Evolutionary conservation across 2,888 invertebrate genomes (phyloP), one percentile per base, ranked within the genome.

Genomic region (Aromia moschata): DNA sequence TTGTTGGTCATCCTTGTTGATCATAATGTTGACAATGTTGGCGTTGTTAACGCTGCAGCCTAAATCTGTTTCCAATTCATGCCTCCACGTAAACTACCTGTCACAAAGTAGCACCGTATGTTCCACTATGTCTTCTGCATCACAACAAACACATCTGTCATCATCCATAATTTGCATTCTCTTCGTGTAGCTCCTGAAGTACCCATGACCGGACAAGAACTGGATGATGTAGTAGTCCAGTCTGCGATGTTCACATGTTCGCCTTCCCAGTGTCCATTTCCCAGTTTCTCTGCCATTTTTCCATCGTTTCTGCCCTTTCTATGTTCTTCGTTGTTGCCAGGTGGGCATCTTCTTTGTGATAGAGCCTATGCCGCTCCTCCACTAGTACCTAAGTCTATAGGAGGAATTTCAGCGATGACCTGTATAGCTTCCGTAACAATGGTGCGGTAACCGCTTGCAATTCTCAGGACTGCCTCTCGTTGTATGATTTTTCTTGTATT

Each of bases 241-340:
- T 3, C 1, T n/a, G 1, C 38, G 11, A 10, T 40, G 20, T 2
- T 40, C 20, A 5, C 51, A 38, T 2, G 12, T 20, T 12, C 9
- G 38, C 51, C 38, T 7, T 9, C 2, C 3, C 11, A 4, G 18
- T 40, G 7, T 51, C 10, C 14, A 4, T 15, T 3, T 37, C 51
- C 40, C 51, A 51, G 7, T 14, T 16, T 3, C 9, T 14, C 18
- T 51, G 51, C 51, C 51, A 51, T 7, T 14, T 2, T 0, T 30
- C 14, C 18, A 31, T 7, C 7, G 40, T 40, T 10, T 5, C 2
- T 14, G 10, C 37, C 5, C 40, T 41, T 3, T 20, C 25, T n/a
- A 16, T 12, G 10, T 43, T 11, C 31, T 33, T 30, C 31, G 3
- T n/a, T n/a, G 9, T 12, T 3, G 7, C 7, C 14, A 40, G 25